Conservation (phyloP, 2,797 vertebrate genomes). For the Microchirus variegatus region DNA sequence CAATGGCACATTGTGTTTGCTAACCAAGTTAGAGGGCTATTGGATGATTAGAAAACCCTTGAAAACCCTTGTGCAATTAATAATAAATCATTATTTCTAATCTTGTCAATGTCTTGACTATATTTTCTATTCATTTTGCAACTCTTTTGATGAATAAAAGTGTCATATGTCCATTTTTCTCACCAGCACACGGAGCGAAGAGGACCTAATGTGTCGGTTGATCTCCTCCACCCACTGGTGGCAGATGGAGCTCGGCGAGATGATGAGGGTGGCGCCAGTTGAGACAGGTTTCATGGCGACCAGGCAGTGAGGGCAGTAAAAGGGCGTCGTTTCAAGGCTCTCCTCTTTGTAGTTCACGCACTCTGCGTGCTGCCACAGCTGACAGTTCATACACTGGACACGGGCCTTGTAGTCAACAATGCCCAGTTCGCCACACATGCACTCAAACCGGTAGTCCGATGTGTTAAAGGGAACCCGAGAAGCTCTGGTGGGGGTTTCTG, state of each 20-base stretch:
- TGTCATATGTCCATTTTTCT: slow-evolving; percentile 56
- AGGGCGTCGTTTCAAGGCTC: slow-evolving; percentile 88
- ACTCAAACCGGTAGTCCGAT: slow-evolving; percentile 93
- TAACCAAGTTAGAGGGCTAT: too few relatives aligned
- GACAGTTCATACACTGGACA: slow-evolving; percentile 95
- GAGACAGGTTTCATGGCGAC: slow-evolving; percentile 96
- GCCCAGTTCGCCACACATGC: slow-evolving; percentile 94
- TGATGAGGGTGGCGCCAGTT: slow-evolving; percentile 94
- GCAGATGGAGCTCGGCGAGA: slow-evolving; percentile 98
- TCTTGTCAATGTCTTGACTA: too few relatives aligned
- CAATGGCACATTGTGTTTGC: too few relatives aligned
- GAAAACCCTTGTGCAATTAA: too few relatives aligned
- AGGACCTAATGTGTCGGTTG: slow-evolving; percentile 91
- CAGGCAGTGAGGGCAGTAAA: slow-evolving; percentile 98
- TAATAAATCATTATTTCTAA: too few relatives aligned
- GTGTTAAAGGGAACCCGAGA: slow-evolving; percentile 84
- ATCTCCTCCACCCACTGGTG: slow-evolving; percentile 99
- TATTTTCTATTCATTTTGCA: too few relatives aligned
- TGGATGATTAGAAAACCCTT: too few relatives aligned
- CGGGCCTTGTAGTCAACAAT: slow-evolving; percentile 90
- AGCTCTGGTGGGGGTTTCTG: slow-evolving; percentile 61
- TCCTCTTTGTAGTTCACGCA: slow-evolving; percentile 97
- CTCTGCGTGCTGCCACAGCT: slow-evolving; percentile 95
- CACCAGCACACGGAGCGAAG: slow-evolving; percentile 93
- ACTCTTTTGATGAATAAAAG: too few relatives aligned